Conservation (phyloP, 2,797 vertebrate species). For the Cephalopachus bancanus region DNA sequence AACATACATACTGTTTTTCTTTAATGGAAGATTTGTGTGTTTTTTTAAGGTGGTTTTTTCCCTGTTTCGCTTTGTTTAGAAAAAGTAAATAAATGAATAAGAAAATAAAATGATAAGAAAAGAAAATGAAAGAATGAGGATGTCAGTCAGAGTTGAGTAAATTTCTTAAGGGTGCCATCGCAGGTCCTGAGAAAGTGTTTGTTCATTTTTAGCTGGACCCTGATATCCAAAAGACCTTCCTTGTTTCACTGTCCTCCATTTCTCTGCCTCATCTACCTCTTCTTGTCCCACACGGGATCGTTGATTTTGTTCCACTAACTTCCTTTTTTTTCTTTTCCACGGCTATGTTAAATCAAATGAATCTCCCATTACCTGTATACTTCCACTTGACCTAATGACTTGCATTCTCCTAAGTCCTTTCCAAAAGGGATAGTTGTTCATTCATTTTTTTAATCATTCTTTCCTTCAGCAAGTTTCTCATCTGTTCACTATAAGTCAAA, state of each 20-base stretch:
- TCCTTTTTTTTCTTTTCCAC: not conserved
- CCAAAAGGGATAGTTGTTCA: not conserved
- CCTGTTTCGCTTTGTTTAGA: not conserved
- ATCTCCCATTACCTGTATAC: not conserved
- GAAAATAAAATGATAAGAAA: not conserved
- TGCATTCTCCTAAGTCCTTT: not conserved
- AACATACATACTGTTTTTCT: not conserved
- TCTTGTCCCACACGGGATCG: fast-evolving
- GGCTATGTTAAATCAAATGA: not conserved
- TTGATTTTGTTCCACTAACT: not conserved
- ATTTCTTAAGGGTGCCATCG: not conserved
- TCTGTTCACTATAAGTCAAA: not conserved
- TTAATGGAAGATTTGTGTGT: not conserved
- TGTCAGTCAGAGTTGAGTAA: not conserved
- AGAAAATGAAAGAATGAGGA: not conserved
- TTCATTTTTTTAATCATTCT: not conserved
- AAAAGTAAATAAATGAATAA: not conserved
- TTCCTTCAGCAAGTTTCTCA: not conserved
- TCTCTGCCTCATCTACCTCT: not conserved
- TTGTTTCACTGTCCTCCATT: not conserved
- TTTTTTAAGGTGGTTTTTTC: not conserved
- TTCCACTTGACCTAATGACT: not conserved
- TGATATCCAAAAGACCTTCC: not conserved
- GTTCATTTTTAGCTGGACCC: not conserved
- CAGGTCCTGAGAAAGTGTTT: not conserved